Evolutionary conservation across 2,888 invertebrate species (phyloP), one percentile per base, ranked within the genome.

Genomic region (Bellardia bayeri): DNA sequence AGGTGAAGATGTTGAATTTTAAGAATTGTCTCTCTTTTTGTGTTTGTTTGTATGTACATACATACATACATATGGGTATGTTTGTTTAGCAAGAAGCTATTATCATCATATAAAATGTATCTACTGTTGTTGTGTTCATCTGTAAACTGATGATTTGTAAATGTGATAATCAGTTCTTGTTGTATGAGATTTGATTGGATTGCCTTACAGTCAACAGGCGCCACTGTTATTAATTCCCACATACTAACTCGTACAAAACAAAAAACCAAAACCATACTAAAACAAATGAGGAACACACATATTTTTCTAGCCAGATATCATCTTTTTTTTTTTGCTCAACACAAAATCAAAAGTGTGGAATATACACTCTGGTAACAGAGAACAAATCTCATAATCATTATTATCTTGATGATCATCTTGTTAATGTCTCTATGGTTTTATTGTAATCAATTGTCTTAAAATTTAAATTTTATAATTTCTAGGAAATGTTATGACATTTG

Each of bases 401-500:
- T 71, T 61, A 83, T 78, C 82, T 40, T 63, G 63, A 66, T 66
- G 54, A 81, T 74, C 58, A 82, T 74, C 51, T 75, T 82, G 33
- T 75, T 82, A 82, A 82, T 75, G 74, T 74, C 82, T 82, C 61
- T 82, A 82, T 85, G 80, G 69, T 85, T 81, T 75, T 81, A 80
- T 63, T 80, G 66, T 80, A 81, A 85, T 85, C 80, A 85, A 85
- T 85, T 85, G 80, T 76, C 54, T 84, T 86, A 79, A 86, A 85
- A 86, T 86, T 85, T 42, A 84, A 84, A 86, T 88, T 87, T 84
- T 86, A 88, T 88, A 79, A 86, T 91, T 92, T 92, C 90, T 89
- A 89, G 91, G 91, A 91, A 87, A 91, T 92, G 91, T 92, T 92
- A 92, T 92, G 92, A 92, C 92, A 92, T 92, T 92, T 91, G 91